phyloP scores from a whole-genome alignment of 2,888 invertebrate species.

The Brachyopa scutellaris region DNA sequence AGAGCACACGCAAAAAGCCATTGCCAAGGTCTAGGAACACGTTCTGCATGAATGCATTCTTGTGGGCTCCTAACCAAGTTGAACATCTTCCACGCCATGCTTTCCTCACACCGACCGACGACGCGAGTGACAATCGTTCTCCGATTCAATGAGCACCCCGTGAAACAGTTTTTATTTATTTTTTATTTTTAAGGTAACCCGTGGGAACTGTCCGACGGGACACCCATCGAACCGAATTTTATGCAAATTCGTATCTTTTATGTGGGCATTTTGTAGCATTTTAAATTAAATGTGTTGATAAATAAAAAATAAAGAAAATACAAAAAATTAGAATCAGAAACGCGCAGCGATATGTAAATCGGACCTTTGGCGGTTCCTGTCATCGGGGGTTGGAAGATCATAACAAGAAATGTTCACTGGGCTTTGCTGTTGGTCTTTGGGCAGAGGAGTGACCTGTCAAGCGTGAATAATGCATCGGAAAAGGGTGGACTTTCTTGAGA shows the following conservation, averaged over 20 bases:
- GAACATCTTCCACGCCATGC: constrained; percentile 41
- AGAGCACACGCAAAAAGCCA: constrained; percentile 56
- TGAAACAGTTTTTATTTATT: too few relatives aligned
- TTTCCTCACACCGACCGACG: background rate
- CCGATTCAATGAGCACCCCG: constrained; percentile 57
- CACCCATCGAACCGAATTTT: constrained; percentile 40
- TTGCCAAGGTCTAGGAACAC: constrained; percentile 61
- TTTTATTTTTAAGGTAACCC: constrained; percentile 33
- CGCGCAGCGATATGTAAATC: constrained; percentile 42
- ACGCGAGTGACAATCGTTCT: constrained; percentile 47
- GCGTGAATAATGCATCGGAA: constrained; percentile 57
- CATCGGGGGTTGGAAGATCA: constrained; percentile 11
- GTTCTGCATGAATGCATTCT: constrained; percentile 60
- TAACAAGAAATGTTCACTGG: constrained; percentile 25
- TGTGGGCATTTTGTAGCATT: constrained; percentile 41
- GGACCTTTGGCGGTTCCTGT: background rate
- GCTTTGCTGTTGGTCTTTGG: constrained; percentile 8
- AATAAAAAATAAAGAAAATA: too few relatives aligned
- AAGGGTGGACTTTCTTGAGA: constrained; percentile 51
- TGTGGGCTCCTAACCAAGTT: constrained; percentile 28
- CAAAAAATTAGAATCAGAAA: constrained; percentile 37
- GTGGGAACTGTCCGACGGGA: constrained; percentile 50
- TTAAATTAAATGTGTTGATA: constrained; percentile 27
- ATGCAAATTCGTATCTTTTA: constrained; percentile 55
- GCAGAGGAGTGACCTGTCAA: constrained; percentile 58